Percentiles rank a stretch among this genome's conserved stretches.
phyloP scores from a whole-genome alignment of 1,140 invertebrate species.

The Trichoplusia ni region DNA sequence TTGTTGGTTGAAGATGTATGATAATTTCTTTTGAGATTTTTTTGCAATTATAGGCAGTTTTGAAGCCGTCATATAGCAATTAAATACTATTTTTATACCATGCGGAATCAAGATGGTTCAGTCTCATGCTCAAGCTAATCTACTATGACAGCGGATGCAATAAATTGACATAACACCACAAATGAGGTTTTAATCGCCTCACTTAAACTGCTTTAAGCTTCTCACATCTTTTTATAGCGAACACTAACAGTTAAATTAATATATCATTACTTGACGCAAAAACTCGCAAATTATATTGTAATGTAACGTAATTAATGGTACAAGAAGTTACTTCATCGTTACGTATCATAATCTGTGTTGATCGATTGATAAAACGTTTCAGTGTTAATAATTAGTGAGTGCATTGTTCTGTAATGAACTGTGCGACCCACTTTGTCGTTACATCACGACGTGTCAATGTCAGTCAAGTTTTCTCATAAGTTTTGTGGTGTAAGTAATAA shows the following conservation, averaged over 20 bases:
- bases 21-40: no score
- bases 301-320: neutral
- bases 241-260: no score
- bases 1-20: no score
- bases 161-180: neutral
- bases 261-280: no score
- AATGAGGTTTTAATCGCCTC: neutral
- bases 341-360: neutral
- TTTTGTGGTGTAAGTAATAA: neutral
- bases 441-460: slow-evolving; percentile 29
- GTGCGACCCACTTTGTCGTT: slow-evolving; percentile 6
- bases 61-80: no score
- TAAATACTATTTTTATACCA: no score
- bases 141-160: no score
- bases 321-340: neutral
- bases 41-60: no score
- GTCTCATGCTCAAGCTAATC: no score
- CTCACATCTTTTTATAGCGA: no score
- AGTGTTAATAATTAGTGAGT: slow-evolving; percentile 15
- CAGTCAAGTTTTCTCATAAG: neutral
- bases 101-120: no score
- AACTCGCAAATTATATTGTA: neutral
- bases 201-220: no score
- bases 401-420: slow-evolving; percentile 19
- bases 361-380: slow-evolving; percentile 18